These are phyloP conservation scores for Apodemus agrarius DNA, from an alignment of 2,797 vertebrate species.

Conservation along the genomic window DNA sequence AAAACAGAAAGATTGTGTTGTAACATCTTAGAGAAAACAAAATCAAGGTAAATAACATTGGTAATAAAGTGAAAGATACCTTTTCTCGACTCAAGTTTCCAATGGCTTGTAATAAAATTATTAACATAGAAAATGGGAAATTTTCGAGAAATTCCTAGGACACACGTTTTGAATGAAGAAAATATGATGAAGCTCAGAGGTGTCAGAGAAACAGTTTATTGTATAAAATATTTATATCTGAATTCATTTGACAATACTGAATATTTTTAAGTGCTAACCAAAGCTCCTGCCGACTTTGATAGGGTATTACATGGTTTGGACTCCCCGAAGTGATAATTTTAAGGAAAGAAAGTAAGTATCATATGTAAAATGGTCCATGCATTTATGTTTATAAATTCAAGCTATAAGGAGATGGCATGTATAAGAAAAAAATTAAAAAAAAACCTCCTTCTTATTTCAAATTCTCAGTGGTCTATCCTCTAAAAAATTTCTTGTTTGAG, in stretches of 20 bases:
- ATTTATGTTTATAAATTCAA: not conserved
- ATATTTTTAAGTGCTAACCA: not conserved
- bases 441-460: not conserved
- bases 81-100: not conserved
- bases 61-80: not conserved
- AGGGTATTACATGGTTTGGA: not conserved
- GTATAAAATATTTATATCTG: not conserved
- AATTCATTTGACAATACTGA: not conserved
- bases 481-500: not conserved
- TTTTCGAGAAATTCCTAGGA: not conserved
- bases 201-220: not conserved
- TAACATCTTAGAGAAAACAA: not conserved
- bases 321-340: not conserved
- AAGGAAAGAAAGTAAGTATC: not conserved
- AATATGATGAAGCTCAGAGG: not conserved
- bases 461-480: not conserved
- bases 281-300: not conserved
- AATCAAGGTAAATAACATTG: not conserved
- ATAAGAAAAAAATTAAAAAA: not conserved
- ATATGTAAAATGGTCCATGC: not conserved
- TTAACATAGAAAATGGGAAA: not conserved
- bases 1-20: not conserved
- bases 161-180: not conserved
- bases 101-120: not conserved
- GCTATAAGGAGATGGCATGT: not conserved